These are phyloP conservation scores for Drosophila asahinai DNA, from an alignment of 1,140 invertebrate genomes.

Conservation along the genomic window DNA sequence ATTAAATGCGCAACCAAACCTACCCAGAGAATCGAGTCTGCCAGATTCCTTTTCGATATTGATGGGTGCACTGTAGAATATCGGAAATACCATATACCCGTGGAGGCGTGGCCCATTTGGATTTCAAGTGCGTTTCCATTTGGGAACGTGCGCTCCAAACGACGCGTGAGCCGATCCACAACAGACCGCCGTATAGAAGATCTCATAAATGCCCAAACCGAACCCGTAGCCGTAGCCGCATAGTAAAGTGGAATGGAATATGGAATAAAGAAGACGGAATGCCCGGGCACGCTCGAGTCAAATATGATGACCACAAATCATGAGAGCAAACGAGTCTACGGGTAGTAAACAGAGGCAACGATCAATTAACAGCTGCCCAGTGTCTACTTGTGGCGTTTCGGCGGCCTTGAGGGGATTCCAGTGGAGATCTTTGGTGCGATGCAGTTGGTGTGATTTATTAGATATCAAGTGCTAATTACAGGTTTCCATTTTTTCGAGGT, in stretches of 20 bases:
- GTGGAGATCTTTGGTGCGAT: slow-evolving; percentile 24
- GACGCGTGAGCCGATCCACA: slow-evolving; percentile 71
- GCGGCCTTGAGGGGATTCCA: slow-evolving; percentile 55
- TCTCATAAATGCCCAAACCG: slow-evolving; percentile 29
- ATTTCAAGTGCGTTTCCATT: slow-evolving; percentile 72
- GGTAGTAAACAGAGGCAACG: slow-evolving; percentile 42
- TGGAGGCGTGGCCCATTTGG: slow-evolving; percentile 58
- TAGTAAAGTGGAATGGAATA: slow-evolving; percentile 32
- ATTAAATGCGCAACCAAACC: background rate
- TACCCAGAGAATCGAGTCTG: background rate
- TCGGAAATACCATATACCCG: slow-evolving; percentile 11
- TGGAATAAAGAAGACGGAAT: slow-evolving; percentile 35
- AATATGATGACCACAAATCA: slow-evolving; percentile 54
- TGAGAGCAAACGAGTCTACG: slow-evolving; percentile 35
- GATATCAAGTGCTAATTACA: slow-evolving; percentile 58
- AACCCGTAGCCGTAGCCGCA: slow-evolving; percentile 17
- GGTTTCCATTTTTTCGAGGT: slow-evolving; percentile 43
- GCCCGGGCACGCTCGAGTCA: slow-evolving; percentile 22
- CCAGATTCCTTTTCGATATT: background rate
- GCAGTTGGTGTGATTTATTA: slow-evolving; percentile 51
- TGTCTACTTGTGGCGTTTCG: slow-evolving; percentile 18
- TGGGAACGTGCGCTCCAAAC: slow-evolving; percentile 67
- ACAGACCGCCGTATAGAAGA: slow-evolving; percentile 45
- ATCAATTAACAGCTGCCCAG: slow-evolving; percentile 69
- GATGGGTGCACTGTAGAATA: background rate